phyloP scores from a whole-genome alignment of 2,113 vertebrate species.

The Atlantisia rogersi region DNA sequence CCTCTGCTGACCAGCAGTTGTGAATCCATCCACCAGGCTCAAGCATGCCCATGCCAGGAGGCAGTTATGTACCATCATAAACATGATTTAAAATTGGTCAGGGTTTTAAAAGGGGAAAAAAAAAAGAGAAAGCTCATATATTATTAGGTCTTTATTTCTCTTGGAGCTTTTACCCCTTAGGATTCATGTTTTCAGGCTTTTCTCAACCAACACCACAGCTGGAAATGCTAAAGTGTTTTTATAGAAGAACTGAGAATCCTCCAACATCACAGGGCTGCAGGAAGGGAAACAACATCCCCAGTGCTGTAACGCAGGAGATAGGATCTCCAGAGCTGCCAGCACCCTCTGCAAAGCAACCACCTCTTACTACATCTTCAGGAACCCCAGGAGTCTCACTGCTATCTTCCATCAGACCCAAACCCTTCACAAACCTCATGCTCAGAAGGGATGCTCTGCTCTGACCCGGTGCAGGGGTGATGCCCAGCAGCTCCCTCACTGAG shows the following conservation, averaged over 20 bases:
- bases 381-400: fast-evolving
- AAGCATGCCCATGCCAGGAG: not conserved
- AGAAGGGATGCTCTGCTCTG: not conserved
- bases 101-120: not conserved
- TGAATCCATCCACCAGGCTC: not conserved
- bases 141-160: not conserved
- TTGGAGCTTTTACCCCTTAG: not conserved
- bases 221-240: not conserved
- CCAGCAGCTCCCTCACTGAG: not conserved
- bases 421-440: fast-evolving
- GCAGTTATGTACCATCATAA: not conserved
- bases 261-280: not conserved
- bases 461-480: not conserved
- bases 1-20: not conserved
- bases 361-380: not conserved
- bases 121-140: not conserved
- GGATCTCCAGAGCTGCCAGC: not conserved
- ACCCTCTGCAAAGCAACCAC: not conserved
- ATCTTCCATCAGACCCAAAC: not conserved
- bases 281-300: not conserved
- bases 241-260: not conserved
- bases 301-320: not conserved
- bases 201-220: not conserved
- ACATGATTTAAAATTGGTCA: not conserved
- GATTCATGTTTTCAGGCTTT: not conserved